Percentiles rank a stretch among this genome's conserved stretches.
Evolutionary conservation across 2,797 vertebrate species (phyloP).

Genomic region (Pristis pectinata): DNA sequence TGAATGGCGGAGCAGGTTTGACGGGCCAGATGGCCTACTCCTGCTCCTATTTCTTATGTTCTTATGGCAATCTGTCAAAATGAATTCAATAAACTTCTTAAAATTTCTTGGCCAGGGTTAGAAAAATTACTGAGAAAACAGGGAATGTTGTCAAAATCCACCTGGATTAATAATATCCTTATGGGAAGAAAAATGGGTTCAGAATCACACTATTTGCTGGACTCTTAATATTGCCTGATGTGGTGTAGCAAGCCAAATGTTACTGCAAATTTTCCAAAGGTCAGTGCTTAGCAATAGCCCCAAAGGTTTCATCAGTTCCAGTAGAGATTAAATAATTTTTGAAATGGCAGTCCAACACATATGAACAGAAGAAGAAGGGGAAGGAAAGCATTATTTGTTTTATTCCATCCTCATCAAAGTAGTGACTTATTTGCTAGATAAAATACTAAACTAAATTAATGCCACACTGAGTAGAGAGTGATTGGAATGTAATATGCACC

Average conservation of each 20-base stretch:
- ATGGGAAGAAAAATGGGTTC: neutral
- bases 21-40: no score
- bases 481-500: neutral
- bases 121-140: neutral
- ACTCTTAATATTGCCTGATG: neutral
- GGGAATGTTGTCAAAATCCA: neutral
- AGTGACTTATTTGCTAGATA: neutral
- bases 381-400: neutral
- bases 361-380: neutral
- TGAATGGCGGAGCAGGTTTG: no score
- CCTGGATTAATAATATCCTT: neutral
- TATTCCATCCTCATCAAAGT: neutral
- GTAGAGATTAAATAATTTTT: neutral
- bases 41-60: no score
- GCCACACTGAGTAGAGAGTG: neutral
- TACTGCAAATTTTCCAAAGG: neutral
- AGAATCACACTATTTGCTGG: constrained; percentile 7
- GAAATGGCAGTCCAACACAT: neutral
- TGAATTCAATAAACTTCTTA: constrained; percentile 6
- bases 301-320: constrained; percentile 9
- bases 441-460: neutral
- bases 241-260: neutral
- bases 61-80: neutral
- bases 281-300: neutral
- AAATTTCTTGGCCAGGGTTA: neutral